Percentiles rank a stretch among this genome's conserved stretches.
These are phyloP conservation scores for Vandiemenella viatica DNA, from an alignment of 2,888 invertebrate genomes.

Conservation along the genomic window DNA sequence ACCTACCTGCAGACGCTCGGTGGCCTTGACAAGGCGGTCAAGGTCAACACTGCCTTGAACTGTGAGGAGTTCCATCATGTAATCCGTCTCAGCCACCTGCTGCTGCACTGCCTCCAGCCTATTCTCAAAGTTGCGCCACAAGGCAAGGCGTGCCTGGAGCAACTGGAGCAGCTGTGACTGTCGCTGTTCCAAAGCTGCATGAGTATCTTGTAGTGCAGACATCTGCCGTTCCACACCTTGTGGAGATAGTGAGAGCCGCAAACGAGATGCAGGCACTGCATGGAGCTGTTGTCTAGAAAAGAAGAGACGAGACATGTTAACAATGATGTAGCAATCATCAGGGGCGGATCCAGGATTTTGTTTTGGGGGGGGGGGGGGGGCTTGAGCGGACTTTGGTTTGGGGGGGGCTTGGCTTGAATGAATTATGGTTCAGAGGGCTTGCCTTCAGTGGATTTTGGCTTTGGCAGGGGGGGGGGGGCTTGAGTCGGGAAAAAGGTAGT, in stretches of 20 bases:
- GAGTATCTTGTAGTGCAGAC: slow-evolving; percentile 55
- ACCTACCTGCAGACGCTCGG: slow-evolving; percentile 69
- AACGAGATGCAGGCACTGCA: slow-evolving; percentile 51
- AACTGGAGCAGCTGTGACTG: slow-evolving; percentile 50
- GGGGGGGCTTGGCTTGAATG: too few species aligned
- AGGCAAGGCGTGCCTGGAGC: slow-evolving; percentile 44
- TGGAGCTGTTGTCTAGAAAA: slow-evolving; percentile 66
- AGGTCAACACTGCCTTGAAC: slow-evolving; percentile 76
- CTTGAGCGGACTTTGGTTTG: too few species aligned
- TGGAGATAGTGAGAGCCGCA: slow-evolving; percentile 62
- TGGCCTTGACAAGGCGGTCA: slow-evolving; percentile 64
- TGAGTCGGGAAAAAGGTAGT: too few species aligned
- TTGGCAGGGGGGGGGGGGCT: too few species aligned
- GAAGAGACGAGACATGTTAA: too few species aligned
- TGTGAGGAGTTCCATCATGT: slow-evolving; percentile 71
- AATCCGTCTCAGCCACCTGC: slow-evolving; percentile 70
- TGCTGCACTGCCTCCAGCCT: slow-evolving; percentile 67
- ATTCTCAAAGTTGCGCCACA: slow-evolving; percentile 65
- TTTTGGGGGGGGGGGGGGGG: too few species aligned
- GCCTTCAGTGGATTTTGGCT: too few species aligned
- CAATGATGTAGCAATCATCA: too few species aligned
- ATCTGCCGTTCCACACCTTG: slow-evolving; percentile 61
- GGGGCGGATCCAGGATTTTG: too few species aligned
- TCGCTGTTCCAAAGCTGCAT: slow-evolving; percentile 53
- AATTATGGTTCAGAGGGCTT: too few species aligned